Percentiles rank a stretch among this genome's conserved stretches.
phyloP scores from a whole-genome alignment of 1,140 invertebrate genomes.

The Ylistrum balloti region DNA sequence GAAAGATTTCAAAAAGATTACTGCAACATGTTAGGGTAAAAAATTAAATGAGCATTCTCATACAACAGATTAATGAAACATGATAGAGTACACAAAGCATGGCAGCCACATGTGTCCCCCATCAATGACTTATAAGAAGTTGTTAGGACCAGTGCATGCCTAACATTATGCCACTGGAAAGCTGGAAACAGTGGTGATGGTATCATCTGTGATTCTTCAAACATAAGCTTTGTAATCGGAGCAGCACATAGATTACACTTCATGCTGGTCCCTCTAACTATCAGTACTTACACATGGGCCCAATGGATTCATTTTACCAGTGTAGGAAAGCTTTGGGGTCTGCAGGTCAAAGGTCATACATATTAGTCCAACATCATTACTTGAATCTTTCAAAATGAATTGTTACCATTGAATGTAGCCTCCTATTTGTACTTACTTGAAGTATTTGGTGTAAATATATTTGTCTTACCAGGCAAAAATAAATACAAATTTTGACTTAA shows the following conservation, averaged over 20 bases:
- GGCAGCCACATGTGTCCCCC: no score
- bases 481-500: no score
- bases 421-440: no score
- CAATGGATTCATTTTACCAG: conserved; percentile 15
- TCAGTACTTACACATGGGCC: conserved; percentile 9
- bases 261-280: not conserved
- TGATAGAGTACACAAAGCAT: not conserved
- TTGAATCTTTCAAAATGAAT: not conserved
- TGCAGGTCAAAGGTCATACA: conserved; percentile 16
- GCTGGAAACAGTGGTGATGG: not conserved
- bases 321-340: conserved; percentile 32
- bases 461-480: no score
- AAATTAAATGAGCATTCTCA: not conserved
- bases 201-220: not conserved
- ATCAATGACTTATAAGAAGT: no score
- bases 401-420: no score
- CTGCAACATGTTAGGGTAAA: not conserved
- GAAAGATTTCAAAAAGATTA: no score
- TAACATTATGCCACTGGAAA: not conserved
- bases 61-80: not conserved
- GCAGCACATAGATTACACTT: not conserved
- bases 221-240: not conserved
- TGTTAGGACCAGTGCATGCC: no score
- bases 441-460: no score
- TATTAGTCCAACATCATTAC: not conserved